Evolutionary conservation across 2,888 invertebrate species (phyloP).

Genomic region (Fragum sueziense): DNA sequence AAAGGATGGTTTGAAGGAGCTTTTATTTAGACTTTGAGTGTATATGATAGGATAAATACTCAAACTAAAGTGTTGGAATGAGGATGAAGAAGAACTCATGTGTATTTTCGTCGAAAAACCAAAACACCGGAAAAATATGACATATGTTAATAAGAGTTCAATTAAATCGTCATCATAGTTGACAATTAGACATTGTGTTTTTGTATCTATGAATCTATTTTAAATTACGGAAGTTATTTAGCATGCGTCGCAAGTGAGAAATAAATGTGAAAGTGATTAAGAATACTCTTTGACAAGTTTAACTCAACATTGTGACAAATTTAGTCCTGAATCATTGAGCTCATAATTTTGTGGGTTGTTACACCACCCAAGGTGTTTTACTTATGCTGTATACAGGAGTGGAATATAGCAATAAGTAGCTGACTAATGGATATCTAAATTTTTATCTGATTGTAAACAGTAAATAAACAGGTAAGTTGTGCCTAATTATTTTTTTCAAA

Average conservation of each 20-base stretch:
- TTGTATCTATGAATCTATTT: no score
- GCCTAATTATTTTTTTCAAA: no score
- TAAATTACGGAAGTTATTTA: neutral
- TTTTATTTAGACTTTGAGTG: neutral
- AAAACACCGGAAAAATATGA: neutral
- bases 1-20: neutral
- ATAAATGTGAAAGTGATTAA: no score
- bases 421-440: conserved; percentile 12
- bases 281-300: no score
- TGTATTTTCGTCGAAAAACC: neutral
- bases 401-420: neutral
- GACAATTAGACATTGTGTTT: neutral
- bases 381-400: neutral
- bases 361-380: neutral
- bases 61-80: neutral
- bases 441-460: neutral
- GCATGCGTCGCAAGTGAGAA: neutral
- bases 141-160: neutral
- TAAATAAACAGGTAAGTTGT: no score
- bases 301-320: neutral
- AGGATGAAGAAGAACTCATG: neutral
- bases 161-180: neutral
- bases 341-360: neutral
- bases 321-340: neutral
- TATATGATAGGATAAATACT: no score